These are phyloP conservation scores for Eledona agricola DNA, from an alignment of 2,888 invertebrate species.

Conservation along the genomic window DNA sequence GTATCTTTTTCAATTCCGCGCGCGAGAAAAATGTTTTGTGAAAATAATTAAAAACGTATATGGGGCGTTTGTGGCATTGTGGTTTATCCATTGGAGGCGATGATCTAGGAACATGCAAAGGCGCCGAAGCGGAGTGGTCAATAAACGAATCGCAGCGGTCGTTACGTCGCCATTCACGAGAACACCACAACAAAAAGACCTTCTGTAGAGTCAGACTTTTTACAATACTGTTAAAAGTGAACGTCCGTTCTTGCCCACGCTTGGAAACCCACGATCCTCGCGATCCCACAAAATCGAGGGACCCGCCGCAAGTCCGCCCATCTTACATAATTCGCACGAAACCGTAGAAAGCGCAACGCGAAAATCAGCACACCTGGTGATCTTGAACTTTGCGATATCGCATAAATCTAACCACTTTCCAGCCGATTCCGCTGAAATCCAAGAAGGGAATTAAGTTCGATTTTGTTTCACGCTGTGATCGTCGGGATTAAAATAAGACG, in stretches of 20 bases:
- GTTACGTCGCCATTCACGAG: conserved; percentile 27
- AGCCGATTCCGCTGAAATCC: conserved; percentile 13
- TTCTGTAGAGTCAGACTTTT: conserved; percentile 28
- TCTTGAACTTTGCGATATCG: conserved; percentile 25
- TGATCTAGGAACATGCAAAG: conserved; percentile 4
- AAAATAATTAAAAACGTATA: too few relatives aligned
- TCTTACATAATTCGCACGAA: too few relatives aligned
- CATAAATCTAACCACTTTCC: conserved; percentile 4
- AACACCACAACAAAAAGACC: conserved; percentile 29
- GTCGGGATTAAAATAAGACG: conserved; percentile 24
- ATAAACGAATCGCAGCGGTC: conserved; percentile 16
- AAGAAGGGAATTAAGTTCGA: conserved; percentile 27
- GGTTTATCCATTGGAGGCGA: too few relatives aligned
- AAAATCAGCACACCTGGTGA: conserved; percentile 7
- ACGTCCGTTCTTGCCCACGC: conserved; percentile 39
- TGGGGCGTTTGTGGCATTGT: too few relatives aligned
- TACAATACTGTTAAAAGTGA: conserved; percentile 36
- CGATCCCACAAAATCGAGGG: conserved; percentile 13
- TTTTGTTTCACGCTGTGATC: conserved; percentile 27
- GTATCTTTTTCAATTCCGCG: too few relatives aligned
- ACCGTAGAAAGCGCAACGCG: too few relatives aligned
- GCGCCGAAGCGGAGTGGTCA: conserved; percentile 9
- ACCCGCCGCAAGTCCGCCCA: too few relatives aligned
- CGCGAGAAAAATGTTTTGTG: too few relatives aligned
- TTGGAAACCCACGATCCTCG: conserved; percentile 31